Evolutionary conservation across 2,888 invertebrate genomes (phyloP), one percentile per base, ranked within the genome.

Genomic region (Cantharis nigra): DNA sequence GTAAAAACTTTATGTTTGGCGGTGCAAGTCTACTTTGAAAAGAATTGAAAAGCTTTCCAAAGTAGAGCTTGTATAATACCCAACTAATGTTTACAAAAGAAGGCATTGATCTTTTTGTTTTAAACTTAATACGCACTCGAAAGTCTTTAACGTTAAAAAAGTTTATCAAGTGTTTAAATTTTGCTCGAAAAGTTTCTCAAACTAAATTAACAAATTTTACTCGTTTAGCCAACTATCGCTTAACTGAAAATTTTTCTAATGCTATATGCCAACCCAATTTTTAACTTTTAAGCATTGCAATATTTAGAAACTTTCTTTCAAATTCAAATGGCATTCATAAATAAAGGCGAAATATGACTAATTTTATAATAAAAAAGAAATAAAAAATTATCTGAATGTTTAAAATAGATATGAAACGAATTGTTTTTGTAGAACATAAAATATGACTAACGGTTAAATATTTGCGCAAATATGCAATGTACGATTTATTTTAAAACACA

Each of bases 31-130:
- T 70, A 70, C 70, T 64, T 64, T 70, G 71, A 75, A 75, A 75
- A 71, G 71, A 75, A 70, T 71, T 49, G 70, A 71, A 75, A 75
- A 75, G 75, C 75, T 75, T 71, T 70, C 70, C 14, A 64, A 70
- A 71, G 70, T 64, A 75, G 65, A 71, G 70, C 75, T 71, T 70
- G 64, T 74, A 72, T 74, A 75, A 75, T 75, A 63, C 70, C 74
- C 75, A 65, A 71, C 75, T 75, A 75, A 75, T 75, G 70, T 75
- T 75, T 75, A 75, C 70, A 75, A 75, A 70, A 71, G 70, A 63
- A 49, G 28, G 70, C 70, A 71, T 70, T 71, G 70, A 75, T 75
- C 75, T 75, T 70, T 75, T 75, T 75, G 63, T 69, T 74, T 74
- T 74, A 74, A 74, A 69, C 63, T 70, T 49, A 74, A 69, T 70